Evolutionary conservation across 1,140 invertebrate genomes (phyloP), one percentile per base, ranked within the genome.

Genomic region (Caenorhabditis remanei): DNA sequence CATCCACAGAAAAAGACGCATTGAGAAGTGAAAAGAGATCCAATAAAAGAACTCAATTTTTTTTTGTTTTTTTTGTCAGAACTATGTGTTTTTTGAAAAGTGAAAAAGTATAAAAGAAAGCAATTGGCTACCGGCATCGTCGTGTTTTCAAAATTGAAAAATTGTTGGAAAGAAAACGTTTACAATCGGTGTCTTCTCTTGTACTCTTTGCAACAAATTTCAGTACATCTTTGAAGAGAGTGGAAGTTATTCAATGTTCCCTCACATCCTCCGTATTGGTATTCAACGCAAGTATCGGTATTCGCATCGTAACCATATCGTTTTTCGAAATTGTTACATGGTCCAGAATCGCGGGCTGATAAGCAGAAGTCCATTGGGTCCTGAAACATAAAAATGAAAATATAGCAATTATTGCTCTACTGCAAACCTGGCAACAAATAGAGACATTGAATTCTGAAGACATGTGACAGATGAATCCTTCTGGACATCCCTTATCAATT

Each of bases 181-280:
- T 71, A 84, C 55, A 56, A 41, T 61, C 55, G 19, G 19, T 82
- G 75, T 63, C 90, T 90, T 87, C 58, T 89, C 53, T 88, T 89
- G 84, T 88, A 92, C 83, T 92, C 91, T 56, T 91, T 89, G 75
- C 91, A 92, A 79, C 91, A 92, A 65, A 92, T 92, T 87, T 92
- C 86, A n/a, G 91, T 92, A 84, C 91, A 87, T 61, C 89, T 86
- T 87, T 92, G 89, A 7, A 92, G 79, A 7, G 89, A 89, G 21
- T 85, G 50, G 88, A 96, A 98, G 92, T 96, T 96, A 91, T 97
- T 97, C 63, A 94, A 93, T 91, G 96, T 96, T 5, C 96, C 96
- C 24, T 94, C 95, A 90, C 96, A 96, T 7, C 96, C 96, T 11
- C 95, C 95, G 86, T 91, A 93, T 65, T 90, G 88, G 83, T 93